Conservation (phyloP, 2,113 vertebrate genomes). For the Litocranius walleri region DNA sequence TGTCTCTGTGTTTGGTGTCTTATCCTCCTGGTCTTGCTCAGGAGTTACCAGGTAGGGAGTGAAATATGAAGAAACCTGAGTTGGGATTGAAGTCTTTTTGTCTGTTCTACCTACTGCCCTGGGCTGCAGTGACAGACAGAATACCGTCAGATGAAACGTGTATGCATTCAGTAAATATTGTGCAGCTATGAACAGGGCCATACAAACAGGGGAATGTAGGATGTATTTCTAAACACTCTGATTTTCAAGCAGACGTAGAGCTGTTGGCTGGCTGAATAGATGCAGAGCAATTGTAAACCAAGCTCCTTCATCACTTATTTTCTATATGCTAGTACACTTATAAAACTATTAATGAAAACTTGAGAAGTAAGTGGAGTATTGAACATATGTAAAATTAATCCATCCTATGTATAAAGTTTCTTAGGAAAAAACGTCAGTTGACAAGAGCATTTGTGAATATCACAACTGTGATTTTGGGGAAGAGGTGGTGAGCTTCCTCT, state of each 20-base stretch:
- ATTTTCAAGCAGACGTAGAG: background rate
- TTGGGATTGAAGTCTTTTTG: background rate
- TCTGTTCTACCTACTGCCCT: background rate
- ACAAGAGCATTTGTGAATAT: background rate
- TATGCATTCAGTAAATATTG: background rate
- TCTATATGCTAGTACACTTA: background rate
- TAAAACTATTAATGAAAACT: background rate
- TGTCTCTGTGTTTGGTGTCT: background rate
- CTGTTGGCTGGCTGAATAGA: background rate
- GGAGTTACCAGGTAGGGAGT: background rate
- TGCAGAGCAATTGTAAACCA: background rate
- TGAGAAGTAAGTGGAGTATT: background rate
- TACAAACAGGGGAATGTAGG: background rate
- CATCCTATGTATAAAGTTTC: background rate
- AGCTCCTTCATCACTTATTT: background rate
- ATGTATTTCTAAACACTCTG: fast-evolving
- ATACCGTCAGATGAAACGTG: background rate
- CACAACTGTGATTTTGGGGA: background rate
- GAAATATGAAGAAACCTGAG: background rate
- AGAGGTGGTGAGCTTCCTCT: background rate
- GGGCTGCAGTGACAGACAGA: background rate
- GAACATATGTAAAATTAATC: background rate
- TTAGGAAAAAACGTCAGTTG: background rate
- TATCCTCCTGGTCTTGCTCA: background rate
- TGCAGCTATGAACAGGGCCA: too few relatives aligned